Evolutionary conservation across 64 coral and sea anemone genomes (phyloP).

Genomic region (Pachyseris speciosa): DNA sequence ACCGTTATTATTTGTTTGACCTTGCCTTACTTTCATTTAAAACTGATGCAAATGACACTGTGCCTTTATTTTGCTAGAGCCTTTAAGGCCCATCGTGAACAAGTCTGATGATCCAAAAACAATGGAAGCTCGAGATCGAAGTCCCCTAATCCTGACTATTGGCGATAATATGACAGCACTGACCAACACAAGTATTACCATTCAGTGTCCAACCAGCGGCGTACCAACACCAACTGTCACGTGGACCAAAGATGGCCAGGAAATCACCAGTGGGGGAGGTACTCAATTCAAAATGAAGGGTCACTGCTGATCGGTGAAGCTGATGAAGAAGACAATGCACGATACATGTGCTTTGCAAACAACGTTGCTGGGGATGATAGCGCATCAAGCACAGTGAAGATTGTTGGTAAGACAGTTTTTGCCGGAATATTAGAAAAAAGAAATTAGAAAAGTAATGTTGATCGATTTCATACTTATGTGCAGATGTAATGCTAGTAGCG

Average conservation of each 20-base stretch:
- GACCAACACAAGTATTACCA: constrained; percentile 38
- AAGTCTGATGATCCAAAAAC: not conserved
- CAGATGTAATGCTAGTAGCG: too few species aligned
- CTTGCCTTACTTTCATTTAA: too few species aligned
- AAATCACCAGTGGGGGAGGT: not conserved
- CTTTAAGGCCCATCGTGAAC: not conserved
- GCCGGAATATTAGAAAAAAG: too few species aligned
- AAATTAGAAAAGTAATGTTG: too few species aligned
- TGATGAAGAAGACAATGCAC: not conserved
- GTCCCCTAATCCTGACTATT: not conserved
- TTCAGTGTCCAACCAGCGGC: constrained; percentile 53
- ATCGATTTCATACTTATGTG: too few species aligned
- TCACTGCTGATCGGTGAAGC: constrained; percentile 30
- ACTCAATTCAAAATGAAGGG: constrained; percentile 22
- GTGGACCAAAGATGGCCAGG: constrained; percentile 67
- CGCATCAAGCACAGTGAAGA: not conserved
- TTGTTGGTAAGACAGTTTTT: constrained; percentile 37
- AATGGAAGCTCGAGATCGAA: not conserved
- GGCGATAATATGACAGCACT: constrained; percentile 29
- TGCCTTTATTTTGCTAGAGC: too few species aligned
- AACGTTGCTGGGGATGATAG: constrained; percentile 32
- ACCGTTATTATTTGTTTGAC: too few species aligned
- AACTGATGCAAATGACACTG: too few species aligned
- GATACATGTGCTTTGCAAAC: constrained; percentile 49
- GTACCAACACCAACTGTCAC: constrained; percentile 54